Base-by-base conservation (phyloP, 2,113 vertebrate genomes). In the Heterotis niloticus region DNA sequence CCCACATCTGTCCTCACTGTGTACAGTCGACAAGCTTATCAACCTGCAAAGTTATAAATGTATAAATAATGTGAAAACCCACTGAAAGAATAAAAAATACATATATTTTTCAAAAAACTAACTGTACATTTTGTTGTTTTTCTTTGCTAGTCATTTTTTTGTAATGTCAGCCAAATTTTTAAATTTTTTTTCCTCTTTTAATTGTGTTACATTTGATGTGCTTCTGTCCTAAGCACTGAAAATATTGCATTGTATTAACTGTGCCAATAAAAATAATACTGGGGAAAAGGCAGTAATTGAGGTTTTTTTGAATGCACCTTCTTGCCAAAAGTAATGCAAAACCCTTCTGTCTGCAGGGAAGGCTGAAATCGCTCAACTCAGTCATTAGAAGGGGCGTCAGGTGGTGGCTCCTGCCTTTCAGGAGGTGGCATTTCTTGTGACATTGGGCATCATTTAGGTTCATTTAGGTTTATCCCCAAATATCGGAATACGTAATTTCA, bases 201-300 rank as follows among this genome's bases (percentile, higher is more conserved):
- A 90, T 85, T 87, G 82, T 90, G 84, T 88, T 86, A 82, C 87
- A 82, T 90, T 90, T 88, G 91, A 91, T 89, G 85, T 81, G 90
- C 90, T 92, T 90, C 86, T 91, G 86, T 91, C 90, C 78, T 81
- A 86, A 91, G 92, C 91, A 92, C 91, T 91, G 91, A 92, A 90
- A 87, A 91, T 88, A 91, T 91, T 89, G 89, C 92, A 92, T 90
- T 89, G 91, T 92, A 90, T 93, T 92, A 88, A 92, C 84, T 90
- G 92, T 93, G 92, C 92, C 91, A 93, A 93, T 92, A 90, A 93
- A 92, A 92, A 88, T 89, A 91, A 57, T 57, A 57, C 57, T 26
- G n/a, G 54, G 1, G 24, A 26, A 73, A 74, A 26, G 28, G 0
- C 23, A 44, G 34, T 44, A 4, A 44, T 44, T 44, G 2, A 4